Evolutionary conservation across 2,888 invertebrate species (phyloP), one percentile per base, ranked within the genome.

Genomic region (Drosophila kanekoi): DNA sequence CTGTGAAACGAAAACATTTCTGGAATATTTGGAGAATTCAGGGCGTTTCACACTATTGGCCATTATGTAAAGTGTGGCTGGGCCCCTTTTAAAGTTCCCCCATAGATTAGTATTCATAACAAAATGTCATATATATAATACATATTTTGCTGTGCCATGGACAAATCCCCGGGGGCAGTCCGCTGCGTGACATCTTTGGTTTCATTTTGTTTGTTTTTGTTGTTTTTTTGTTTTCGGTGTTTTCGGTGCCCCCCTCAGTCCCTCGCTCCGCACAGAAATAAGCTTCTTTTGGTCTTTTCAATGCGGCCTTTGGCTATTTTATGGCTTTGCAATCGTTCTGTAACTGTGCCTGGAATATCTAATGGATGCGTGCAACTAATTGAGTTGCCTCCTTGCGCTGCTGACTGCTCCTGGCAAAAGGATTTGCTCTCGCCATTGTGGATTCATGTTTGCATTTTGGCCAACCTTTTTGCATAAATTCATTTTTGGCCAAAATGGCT

Each of bases 41-140:
- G 20, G 35, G 11, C 56, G 9, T 28, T 64, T 66, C 66, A 43
- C 60, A 67, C 54, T 41, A 43, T 53, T 68, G 57, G 52, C 28
- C 38, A 20, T 59, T 76, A 76, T 76, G 78, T 65, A 76, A 73
- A 76, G 61, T 59, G 48, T 45, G 58, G 20, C 32, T n/a, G 28
- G 44, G 47, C 9, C 56, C 23, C 28, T 28, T 43, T 59, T 64
- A 45, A 62, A 56, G 35, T 57, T 38, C 43, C 23, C 13, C 45
- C 41, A 33, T 13, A 38, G 79, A 89, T 90, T 90, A 87, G 90
- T 90, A 90, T 90, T 89, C 90, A 90, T 87, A 89, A 78, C 90
- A 77, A 85, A 80, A 88, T 88, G 78, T 77, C 81, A 84, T 77
- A 86, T 78, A 89, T 68, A 58, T 61, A 67, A 54, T 75, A 61